Evolutionary conservation across 2,797 vertebrate genomes (phyloP).

Genomic region (Oceanodroma leucorhoa): DNA sequence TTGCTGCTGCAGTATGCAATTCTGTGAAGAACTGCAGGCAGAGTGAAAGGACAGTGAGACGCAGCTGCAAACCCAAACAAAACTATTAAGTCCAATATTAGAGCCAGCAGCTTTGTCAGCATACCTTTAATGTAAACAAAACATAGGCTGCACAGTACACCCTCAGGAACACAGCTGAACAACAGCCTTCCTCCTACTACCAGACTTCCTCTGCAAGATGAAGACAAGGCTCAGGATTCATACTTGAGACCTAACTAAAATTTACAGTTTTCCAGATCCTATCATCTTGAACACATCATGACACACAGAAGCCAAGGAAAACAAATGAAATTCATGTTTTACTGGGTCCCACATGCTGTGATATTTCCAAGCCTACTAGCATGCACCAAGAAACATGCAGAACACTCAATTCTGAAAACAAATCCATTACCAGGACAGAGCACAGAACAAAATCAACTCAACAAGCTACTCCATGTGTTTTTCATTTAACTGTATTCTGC

Average conservation of each 20-base stretch:
- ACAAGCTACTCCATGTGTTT: constrained; percentile 75
- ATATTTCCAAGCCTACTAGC: constrained; percentile 71
- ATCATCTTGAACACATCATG: constrained; percentile 79
- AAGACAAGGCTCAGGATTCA: constrained; percentile 64
- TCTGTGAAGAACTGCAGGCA: constrained; percentile 12
- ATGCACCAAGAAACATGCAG: constrained; percentile 68
- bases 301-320: constrained; percentile 82
- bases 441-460: constrained; percentile 71
- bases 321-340: constrained; percentile 78
- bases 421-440: constrained; percentile 67
- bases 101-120: constrained; percentile 54
- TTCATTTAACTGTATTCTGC: constrained; percentile 67
- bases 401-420: constrained; percentile 69
- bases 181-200: constrained; percentile 33
- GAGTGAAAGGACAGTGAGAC: neutral
- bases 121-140: constrained; percentile 60
- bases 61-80: constrained; percentile 48
- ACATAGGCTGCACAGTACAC: neutral
- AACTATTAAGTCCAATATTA: constrained; percentile 28
- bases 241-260: constrained; percentile 60
- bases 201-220: constrained; percentile 51
- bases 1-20: neutral
- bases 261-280: constrained; percentile 69
- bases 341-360: constrained; percentile 75
- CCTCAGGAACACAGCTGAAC: constrained; percentile 25